Base-by-base conservation (phyloP, 2,113 vertebrate species). In the Aix galericulata region DNA sequence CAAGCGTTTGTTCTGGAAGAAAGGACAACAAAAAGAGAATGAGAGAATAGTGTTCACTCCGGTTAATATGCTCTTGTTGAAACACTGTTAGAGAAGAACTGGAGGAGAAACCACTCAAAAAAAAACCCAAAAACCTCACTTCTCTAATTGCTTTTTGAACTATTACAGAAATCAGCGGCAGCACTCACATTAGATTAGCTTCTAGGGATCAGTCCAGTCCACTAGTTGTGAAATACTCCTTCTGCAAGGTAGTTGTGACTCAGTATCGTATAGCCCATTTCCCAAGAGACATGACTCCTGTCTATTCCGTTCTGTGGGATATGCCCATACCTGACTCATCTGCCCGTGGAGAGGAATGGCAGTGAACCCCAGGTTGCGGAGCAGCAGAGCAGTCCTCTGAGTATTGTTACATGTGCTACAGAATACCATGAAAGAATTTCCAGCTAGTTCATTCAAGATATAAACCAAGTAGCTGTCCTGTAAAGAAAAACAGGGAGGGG, bases 351-450 rank as follows among this genome's bases (percentile, higher is more conserved):
- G 98, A 55, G 99, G 99, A 80, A 99, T 99, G 20, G 99, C 99
- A 8, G 99, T 99, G 96, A 99, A 99, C 8, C 99, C 99, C 46
- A 99, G 98, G 94, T 99, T 99, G 52, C 99, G 97, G 8, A 99
- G 98, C 64, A 99, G 85, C 59, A 99, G 97, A 53, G 99, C 99
- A 79, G 99, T 99, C 94, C 99, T 98, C 97, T 99, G 99, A 80
- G 99, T 99, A 21, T 98, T 99, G 96, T 99, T 99, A 95, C 99
- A 99, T 0, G 99, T 99, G 94, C 99, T 98, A 91, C 99, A 99
- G 98, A 99, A 99, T 91, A 99, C 98, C 95, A 99, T 99, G 93
- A 99, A 99, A 17, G 99, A 99, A 97, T 99, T 99, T 16, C 99
- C 99, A 10, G 99, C 99, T 96, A 99, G 95, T 85, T 99, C 99